A percentile compares a stretch with the other conserved stretches of the same genome.
These are phyloP conservation scores for Achatina immaculata DNA, from an alignment of 1,140 invertebrate species.

Conservation along the genomic window DNA sequence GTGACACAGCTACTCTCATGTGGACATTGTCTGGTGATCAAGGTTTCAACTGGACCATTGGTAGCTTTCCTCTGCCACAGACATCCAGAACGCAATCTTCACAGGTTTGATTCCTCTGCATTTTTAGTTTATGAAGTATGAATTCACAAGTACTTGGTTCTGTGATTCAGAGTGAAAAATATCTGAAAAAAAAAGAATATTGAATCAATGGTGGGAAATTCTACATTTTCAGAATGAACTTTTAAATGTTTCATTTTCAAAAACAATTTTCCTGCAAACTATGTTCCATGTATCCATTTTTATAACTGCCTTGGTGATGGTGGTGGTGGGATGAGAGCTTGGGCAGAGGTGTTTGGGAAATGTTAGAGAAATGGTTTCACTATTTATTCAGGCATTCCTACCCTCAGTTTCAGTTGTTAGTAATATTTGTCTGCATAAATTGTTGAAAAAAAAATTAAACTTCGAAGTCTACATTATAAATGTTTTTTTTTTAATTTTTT, in stretches of 20 bases:
- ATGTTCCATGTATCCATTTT: neutral
- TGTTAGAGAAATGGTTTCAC: no score
- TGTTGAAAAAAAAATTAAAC: no score
- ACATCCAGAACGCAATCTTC: neutral
- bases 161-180: neutral
- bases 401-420: no score
- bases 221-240: neutral
- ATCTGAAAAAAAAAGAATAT: neutral
- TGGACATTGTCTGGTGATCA: constrained; percentile 32
- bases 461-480: no score
- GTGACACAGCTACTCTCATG: neutral
- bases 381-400: no score
- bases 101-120: no score
- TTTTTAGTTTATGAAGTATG: no score
- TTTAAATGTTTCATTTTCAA: neutral
- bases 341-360: no score
- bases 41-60: constrained; percentile 1
- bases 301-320: no score
- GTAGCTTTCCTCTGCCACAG: neutral
- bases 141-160: neutral
- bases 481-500: no score
- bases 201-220: neutral
- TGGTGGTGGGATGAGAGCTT: no score
- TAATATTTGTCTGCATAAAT: no score
- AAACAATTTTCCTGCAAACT: neutral